Evolutionary conservation across 2,113 vertebrate genomes (phyloP).

Genomic region (Cyphomyrus plagiostoma): DNA sequence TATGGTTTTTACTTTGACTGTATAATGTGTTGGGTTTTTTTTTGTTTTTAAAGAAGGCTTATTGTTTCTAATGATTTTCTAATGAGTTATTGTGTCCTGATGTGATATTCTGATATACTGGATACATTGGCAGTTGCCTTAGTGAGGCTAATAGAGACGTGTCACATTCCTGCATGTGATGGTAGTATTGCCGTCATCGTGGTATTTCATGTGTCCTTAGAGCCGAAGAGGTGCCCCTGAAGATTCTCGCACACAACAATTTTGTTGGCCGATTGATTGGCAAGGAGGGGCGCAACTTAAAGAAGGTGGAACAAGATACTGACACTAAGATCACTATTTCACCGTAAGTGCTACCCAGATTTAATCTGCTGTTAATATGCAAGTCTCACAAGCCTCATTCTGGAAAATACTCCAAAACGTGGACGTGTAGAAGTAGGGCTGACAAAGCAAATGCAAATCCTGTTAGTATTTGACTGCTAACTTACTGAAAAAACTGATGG

Average conservation of each 20-base stretch:
- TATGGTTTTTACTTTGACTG: not conserved
- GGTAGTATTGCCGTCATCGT: not conserved
- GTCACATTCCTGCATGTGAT: not conserved
- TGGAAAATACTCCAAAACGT: not conserved
- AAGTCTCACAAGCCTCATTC: not conserved
- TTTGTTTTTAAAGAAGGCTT: not conserved
- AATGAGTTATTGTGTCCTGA: not conserved
- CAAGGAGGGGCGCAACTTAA: conserved; percentile 90
- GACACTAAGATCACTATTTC: conserved; percentile 97
- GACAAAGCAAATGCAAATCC: not conserved
- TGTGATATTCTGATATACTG: not conserved
- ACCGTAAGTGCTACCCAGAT: conserved; percentile 59
- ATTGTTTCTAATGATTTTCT: not conserved
- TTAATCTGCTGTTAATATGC: not conserved
- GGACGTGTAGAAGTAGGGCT: not conserved
- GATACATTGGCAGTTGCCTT: not conserved
- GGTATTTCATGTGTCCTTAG: conserved; percentile 44
- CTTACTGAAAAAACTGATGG: not conserved
- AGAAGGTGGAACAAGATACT: conserved; percentile 92
- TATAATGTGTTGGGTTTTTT: not conserved
- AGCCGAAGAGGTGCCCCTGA: conserved; percentile 89
- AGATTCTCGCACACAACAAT: conserved; percentile 92
- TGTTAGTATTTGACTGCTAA: not conserved
- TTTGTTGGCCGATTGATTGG: conserved; percentile 91
- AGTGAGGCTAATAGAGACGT: not conserved